Base-by-base conservation (phyloP, 2,113 vertebrate genomes). In the Ranitomeya variabilis region DNA sequence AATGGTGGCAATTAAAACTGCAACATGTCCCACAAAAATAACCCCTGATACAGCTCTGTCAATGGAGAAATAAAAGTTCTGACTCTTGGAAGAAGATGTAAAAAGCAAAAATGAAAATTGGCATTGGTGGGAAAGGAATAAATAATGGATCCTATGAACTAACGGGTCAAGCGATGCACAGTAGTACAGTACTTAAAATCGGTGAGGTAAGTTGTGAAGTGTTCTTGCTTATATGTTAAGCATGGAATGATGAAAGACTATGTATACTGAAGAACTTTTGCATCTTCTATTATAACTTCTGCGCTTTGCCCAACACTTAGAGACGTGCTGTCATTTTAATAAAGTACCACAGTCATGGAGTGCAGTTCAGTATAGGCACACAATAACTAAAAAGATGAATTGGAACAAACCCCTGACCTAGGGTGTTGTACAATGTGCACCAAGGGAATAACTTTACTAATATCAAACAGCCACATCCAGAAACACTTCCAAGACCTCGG, bases 391-490 rank as follows among this genome's bases (percentile, higher is more conserved):
- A 74, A 76, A 62, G 73, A 89, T 84, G 74, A 62, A 85, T 85
- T 79, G 59, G 76, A 89, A 79, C 57, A 85, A 78, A 54, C 87
- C 62, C 77, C 59, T 89, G 87, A 89, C 87, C 87, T 79, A 79
- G 59, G 85, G 73, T 59, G 73, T 88, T 78, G 80, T 31, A 59
- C 60, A 89, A 89, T 85, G 62, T 85, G 87, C 76, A 79, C 87
- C 87, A 85, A 54, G 87, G 87, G 87, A 89, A 89, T 89, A 73
- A 79, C 26, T 89, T 89, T 74, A 82, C 79, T 89, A 89, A 89
- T 89, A 89, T 89, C 87, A 89, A 89, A 89, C 87, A 89, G 87
- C 87, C 87, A 85, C 74, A 67, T 89, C 73, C 73, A 89, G 74
- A 85, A 89, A 77, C 59, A 89, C 87, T 85, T 89, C 87, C 87